Evolutionary conservation across 2,888 invertebrate genomes (phyloP), one percentile per base, ranked within the genome.

Genomic region (Pemphredon lugubris): DNA sequence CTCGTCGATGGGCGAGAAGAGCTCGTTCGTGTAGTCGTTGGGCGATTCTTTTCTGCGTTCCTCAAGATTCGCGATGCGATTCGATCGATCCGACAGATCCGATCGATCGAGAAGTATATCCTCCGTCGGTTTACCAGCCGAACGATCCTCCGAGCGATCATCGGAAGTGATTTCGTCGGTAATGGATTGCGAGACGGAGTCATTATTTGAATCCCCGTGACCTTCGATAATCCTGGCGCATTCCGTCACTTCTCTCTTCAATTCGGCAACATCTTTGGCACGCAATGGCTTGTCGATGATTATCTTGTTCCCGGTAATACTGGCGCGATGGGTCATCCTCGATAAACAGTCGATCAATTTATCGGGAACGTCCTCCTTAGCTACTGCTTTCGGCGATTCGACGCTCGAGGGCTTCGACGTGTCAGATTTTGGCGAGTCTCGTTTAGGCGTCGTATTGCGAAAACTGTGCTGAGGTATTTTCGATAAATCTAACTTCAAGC

Each of bases 1-100:
- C 37, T 93, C 93, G 75, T 94, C 93, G 5, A 23, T 47, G 1
- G 80, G 81, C 3, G 80, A 78, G 13, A 78, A 61, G 2, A 63
- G 47, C 2, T 78, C 79, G 39, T 54, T 68, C 5, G 47, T 11
- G 9, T 23, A 61, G 1, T 68, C 68, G 6, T 30, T 1, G 16
- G 67, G 21, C 3, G 55, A 39, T 0, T 23, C 40, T 4, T 61
- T 54, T 0, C 16, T n/a, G 0, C 6, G 4, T 9, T 20, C 3
- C 2, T 0, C 18, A 7, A 23, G 26, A 14, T 9, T 53, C 34
- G 11, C 18, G n/a, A n/a, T n/a, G n/a, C n/a, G n/a, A 21, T 16
- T 21, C 23, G 11, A 9, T 9, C 2, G 1, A 11, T 21, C 20
- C 39, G 18, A 7, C 4, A 14, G 11, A n/a, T 13, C 3, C 16